These are phyloP conservation scores for Plebejus melissa DNA, from an alignment of 2,888 invertebrate genomes.

Conservation along the genomic window DNA sequence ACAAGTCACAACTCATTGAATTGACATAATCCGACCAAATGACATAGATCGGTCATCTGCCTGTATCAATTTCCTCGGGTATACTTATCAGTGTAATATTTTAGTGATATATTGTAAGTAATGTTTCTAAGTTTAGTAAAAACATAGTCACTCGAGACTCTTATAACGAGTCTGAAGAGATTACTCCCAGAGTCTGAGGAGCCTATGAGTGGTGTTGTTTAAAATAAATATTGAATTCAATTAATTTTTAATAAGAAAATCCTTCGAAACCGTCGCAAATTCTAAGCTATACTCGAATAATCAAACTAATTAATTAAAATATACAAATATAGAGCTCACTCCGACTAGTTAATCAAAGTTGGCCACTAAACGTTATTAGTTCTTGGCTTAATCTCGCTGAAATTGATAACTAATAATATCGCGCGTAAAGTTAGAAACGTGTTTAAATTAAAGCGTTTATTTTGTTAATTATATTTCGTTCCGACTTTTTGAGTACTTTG, in stretches of 20 bases:
- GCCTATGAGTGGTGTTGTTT: background rate
- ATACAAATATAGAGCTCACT: background rate
- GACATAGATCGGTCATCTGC: too few relatives aligned
- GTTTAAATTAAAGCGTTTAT: conserved; percentile 2
- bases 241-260: background rate
- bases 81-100: too few relatives aligned
- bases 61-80: too few relatives aligned
- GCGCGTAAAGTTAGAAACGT: background rate
- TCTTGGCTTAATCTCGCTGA: background rate
- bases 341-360: background rate
- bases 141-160: background rate
- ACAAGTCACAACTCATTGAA: too few relatives aligned
- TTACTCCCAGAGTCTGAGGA: background rate
- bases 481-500: background rate
- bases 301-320: background rate
- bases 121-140: too few relatives aligned
- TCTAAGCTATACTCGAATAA: background rate
- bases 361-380: background rate
- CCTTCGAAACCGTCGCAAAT: background rate
- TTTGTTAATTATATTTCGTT: background rate
- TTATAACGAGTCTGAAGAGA: background rate
- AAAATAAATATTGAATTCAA: background rate
- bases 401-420: background rate
- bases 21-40: too few relatives aligned
- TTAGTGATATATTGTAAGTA: too few relatives aligned